Evolutionary conservation across 1,140 invertebrate genomes (phyloP).

Genomic region (Drosophila albomicans): DNA sequence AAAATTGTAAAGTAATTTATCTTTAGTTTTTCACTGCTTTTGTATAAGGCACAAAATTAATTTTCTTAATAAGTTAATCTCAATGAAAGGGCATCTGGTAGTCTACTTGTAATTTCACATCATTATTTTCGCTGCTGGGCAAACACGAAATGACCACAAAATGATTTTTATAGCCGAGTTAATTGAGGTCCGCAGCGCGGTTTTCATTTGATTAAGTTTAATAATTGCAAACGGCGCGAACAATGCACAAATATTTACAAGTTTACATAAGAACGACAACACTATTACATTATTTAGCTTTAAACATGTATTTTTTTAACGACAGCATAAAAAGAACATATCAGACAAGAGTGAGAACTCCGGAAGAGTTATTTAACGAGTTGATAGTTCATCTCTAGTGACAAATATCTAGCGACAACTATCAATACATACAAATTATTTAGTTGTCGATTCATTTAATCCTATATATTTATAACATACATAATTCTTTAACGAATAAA

Average conservation of each 20-base stretch:
- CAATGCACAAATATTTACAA: constrained; percentile 64
- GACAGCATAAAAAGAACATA: too few relatives aligned
- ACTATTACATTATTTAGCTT: constrained; percentile 28
- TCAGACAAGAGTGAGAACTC: neutral
- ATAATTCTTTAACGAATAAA: too few relatives aligned
- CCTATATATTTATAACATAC: too few relatives aligned
- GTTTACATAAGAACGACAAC: constrained; percentile 27
- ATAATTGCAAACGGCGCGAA: constrained; percentile 62
- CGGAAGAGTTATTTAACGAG: too few relatives aligned
- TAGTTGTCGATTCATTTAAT: too few relatives aligned
- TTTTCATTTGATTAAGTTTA: constrained; percentile 81
- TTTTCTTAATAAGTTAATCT: neutral
- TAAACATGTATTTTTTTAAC: neutral
- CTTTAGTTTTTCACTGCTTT: neutral
- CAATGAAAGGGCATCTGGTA: neutral
- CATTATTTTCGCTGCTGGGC: constrained; percentile 22
- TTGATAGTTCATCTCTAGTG: too few relatives aligned
- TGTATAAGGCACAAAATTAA: neutral
- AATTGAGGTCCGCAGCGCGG: constrained; percentile 72
- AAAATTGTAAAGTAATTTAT: too few relatives aligned
- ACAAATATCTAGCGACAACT: too few relatives aligned
- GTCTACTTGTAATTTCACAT: neutral
- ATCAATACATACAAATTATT: too few relatives aligned
- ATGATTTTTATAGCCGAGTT: constrained; percentile 77
- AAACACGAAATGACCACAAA: constrained; percentile 66